Conservation (phyloP, 2,888 invertebrate genomes). For the Patella ulyssiponensis region DNA sequence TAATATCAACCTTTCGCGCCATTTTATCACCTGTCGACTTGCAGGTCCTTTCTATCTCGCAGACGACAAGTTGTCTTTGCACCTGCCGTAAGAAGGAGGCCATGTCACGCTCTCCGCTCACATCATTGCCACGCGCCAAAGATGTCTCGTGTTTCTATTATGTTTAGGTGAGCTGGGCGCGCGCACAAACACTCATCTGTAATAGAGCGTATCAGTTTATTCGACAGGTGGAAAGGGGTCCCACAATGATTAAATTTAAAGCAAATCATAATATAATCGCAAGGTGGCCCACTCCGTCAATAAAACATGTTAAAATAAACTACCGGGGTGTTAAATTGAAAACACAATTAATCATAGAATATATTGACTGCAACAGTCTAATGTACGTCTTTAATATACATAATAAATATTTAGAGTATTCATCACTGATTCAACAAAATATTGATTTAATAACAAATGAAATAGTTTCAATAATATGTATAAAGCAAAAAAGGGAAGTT, state of each 20-base stretch:
- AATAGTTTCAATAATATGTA: too few relatives aligned
- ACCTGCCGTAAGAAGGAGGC: conserved; percentile 2
- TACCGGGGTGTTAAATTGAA: conserved; percentile 9
- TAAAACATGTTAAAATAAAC: neutral
- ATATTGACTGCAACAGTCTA: neutral
- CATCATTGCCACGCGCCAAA: conserved; percentile 13
- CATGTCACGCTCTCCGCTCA: conserved; percentile 1
- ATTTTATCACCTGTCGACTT: conserved; percentile 12
- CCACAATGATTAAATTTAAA: conserved; percentile 9
- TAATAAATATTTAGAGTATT: conserved; percentile 11
- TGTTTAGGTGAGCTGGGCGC: neutral
- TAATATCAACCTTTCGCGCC: conserved; percentile 9
- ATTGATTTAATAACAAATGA: neutral
- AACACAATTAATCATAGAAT: conserved; percentile 4
- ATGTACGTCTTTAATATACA: neutral
- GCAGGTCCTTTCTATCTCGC: conserved; percentile 7
- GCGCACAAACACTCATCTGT: conserved; percentile 9
- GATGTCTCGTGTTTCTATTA: conserved; percentile 12
- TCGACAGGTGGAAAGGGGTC: conserved; percentile 5
- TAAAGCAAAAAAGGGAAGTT: too few relatives aligned
- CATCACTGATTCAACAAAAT: neutral
- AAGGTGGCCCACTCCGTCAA: conserved; percentile 5
- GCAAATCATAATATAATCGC: conserved; percentile 11
- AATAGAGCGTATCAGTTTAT: conserved; percentile 8
- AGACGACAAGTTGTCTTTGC: conserved; percentile 9